Percentiles rank a stretch among this genome's conserved stretches.
These are phyloP conservation scores for Scalopus aquaticus DNA, from an alignment of 2,113 vertebrate genomes.

Conservation along the genomic window DNA sequence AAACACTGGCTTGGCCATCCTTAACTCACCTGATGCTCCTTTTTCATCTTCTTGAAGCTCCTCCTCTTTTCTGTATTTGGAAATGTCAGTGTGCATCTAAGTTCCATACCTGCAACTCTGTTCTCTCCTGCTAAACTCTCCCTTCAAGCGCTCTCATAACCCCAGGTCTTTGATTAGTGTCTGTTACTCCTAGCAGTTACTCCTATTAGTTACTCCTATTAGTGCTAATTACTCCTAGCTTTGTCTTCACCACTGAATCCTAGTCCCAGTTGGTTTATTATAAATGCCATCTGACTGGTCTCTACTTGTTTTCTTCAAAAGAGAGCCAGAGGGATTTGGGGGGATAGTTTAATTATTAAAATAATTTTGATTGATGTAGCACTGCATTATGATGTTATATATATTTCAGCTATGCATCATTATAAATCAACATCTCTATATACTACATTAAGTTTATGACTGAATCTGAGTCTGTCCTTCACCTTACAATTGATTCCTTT, in stretches of 20 bases:
- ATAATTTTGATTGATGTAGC: too few relatives aligned
- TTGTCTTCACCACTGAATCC: not conserved
- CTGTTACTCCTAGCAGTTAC: too few relatives aligned
- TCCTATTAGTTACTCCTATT: too few relatives aligned
- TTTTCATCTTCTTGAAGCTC: not conserved
- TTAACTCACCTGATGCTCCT: not conserved
- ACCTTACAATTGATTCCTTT: too few relatives aligned
- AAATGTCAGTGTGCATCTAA: not conserved
- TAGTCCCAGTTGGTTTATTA: not conserved
- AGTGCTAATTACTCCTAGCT: not conserved
- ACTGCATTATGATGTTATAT: too few relatives aligned
- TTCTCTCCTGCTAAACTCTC: not conserved
- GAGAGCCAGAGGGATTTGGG: not conserved
- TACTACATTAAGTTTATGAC: too few relatives aligned
- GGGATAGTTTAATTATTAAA: too few relatives aligned
- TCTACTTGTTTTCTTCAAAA: not conserved
- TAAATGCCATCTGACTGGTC: not conserved
- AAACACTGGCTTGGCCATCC: rapidly evolving
- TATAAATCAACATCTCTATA: too few relatives aligned
- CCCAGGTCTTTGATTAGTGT: not conserved
- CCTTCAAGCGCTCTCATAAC: not conserved
- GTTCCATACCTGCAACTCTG: not conserved
- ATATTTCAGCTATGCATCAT: too few relatives aligned
- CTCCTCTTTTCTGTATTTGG: not conserved
- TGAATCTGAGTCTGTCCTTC: too few relatives aligned